phyloP scores from a whole-genome alignment of 2,113 vertebrate genomes.

The Rissa tridactyla region DNA sequence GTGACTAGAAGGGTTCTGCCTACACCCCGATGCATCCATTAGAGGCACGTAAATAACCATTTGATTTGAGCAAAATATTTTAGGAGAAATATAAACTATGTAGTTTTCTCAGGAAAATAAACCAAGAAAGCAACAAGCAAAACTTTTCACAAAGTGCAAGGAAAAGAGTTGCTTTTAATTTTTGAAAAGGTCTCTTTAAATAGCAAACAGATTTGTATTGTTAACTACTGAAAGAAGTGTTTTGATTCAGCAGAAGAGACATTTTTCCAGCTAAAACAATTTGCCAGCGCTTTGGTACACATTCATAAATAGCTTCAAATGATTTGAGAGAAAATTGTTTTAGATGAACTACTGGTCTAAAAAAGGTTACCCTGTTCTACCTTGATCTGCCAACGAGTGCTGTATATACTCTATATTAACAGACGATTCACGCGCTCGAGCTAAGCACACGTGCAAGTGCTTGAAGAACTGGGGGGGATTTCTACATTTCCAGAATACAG shows the following conservation, averaged over 20 bases:
- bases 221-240: neutral
- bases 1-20: neutral
- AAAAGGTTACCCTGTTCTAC: neutral
- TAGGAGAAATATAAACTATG: neutral
- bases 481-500: neutral
- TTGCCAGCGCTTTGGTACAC: neutral
- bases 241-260: neutral
- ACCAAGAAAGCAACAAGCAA: neutral
- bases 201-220: neutral
- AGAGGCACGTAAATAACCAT: neutral
- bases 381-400: neutral
- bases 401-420: neutral
- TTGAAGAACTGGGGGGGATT: neutral
- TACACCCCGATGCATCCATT: neutral
- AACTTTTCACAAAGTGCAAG: neutral
- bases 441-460: neutral
- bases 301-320: neutral
- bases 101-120: neutral
- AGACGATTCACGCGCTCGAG: fast-evolving
- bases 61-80: neutral
- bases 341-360: neutral
- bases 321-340: neutral
- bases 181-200: neutral
- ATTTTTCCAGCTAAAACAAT: neutral
- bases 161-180: neutral